A percentile compares a stretch with the other conserved stretches of the same genome.
Conservation (phyloP, 2,113 vertebrate genomes). For the Cyanoramphus novaezelandiae region DNA sequence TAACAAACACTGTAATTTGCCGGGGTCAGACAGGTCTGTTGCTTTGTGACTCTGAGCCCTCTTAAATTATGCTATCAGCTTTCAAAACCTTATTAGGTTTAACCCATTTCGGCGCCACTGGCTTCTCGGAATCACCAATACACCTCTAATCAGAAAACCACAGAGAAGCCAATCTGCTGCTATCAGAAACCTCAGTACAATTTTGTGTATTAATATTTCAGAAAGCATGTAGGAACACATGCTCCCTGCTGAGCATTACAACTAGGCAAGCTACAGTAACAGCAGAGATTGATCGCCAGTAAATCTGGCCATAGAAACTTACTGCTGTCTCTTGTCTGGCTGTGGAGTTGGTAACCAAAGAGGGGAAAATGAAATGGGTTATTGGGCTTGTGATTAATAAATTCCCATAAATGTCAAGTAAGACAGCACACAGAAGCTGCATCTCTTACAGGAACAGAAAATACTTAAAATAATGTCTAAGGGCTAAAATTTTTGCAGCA, state of each 20-base stretch:
- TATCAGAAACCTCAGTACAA: conserved; percentile 85
- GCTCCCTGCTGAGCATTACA: conserved; percentile 80
- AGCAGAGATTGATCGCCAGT: conserved; percentile 49
- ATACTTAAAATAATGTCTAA: neutral
- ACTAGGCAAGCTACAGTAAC: conserved; percentile 67
- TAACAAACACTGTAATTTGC: conserved; percentile 79
- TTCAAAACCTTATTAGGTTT: conserved; percentile 88
- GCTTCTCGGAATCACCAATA: conserved; percentile 87
- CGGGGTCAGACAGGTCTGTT: conserved; percentile 72
- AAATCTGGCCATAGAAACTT: conserved; percentile 9
- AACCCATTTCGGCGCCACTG: conserved; percentile 85
- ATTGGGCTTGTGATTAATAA: conserved; percentile 72
- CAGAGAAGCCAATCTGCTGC: conserved; percentile 82
- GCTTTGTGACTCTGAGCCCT: conserved; percentile 69
- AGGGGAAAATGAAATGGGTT: conserved; percentile 71
- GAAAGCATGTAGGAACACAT: conserved; percentile 73
- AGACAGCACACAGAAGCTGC: conserved; percentile 22
- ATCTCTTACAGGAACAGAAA: conserved; percentile 62
- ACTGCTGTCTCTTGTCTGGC: conserved; percentile 61
- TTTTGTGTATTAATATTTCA: conserved; percentile 94
- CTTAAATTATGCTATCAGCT: conserved; percentile 86
- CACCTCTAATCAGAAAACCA: conserved; percentile 82
- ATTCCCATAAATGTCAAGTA: conserved; percentile 68
- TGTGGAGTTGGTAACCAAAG: conserved; percentile 50
- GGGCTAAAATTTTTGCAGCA: neutral